Evolutionary conservation across 23 tunicate species (phyloP), one percentile per base, ranked within the genome.

Genomic region (Styela clava): DNA sequence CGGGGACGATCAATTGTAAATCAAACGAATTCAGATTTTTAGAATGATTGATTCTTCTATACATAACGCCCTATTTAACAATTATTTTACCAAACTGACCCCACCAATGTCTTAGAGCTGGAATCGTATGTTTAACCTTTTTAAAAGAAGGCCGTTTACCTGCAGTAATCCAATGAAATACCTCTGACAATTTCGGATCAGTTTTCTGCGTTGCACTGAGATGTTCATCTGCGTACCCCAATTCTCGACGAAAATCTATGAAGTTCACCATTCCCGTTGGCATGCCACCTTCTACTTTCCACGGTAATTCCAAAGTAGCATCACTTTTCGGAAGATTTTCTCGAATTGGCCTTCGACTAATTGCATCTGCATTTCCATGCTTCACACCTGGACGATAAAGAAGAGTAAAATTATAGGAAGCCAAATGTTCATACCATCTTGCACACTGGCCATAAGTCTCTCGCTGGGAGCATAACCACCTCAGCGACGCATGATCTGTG

Each of bases 361-460:
- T 27, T 2, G 84, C 74, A 27, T 82, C 85, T 26, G 85, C 77
- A 32, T 69, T 69, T 31, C 85, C 77, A n/a, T 69, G 77, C 23
- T 69, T 69, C 20, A 2, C 52, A 24, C 84, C 84, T 18, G 74
- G 84, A 31, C 85, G 78, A 24, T 69, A 64, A 30, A 82, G 44
- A 19, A 82, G 85, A 33, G 35, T 33, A n/a, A 82, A 82, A 69
- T 82, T 63, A 63, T 24, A 82, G 9, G 69, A 62, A 24, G 85
- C 85, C 3, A 82, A 62, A 25, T 35, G 85, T 82, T 82, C 78
- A 3, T 68, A 33, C 85, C 85, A 69, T 1, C 85, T 12, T 9
- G 78, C 85, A 31, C 85, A 82, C 35, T 82, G 85, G 21, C 85
- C 85, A 32, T 82, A 82, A 2, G 64, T 31, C 28, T 79, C 83